Conservation (phyloP, 1,140 invertebrate species). For the Galendromus occidentalis region DNA sequence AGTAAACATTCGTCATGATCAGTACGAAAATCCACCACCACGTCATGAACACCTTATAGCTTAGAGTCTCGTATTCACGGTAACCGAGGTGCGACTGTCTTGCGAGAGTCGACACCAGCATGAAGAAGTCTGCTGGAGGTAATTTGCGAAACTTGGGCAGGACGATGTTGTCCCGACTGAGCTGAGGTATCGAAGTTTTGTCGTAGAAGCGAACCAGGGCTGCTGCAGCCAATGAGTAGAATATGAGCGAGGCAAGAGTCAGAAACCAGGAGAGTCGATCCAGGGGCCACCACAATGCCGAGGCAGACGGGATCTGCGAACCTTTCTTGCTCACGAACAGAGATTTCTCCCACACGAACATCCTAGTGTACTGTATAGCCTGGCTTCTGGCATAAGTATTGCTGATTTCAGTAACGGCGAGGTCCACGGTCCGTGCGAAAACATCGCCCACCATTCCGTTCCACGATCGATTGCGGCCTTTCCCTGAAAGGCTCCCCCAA, state of each 20-base stretch:
- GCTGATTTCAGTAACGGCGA: background rate
- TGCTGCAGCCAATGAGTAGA: background rate
- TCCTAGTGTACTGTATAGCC: background rate
- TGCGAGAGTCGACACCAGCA: background rate
- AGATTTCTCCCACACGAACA: background rate
- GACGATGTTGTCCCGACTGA: background rate
- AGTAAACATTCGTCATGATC: background rate
- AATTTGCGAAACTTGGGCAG: background rate
- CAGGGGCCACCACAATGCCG: background rate
- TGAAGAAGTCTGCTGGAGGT: background rate
- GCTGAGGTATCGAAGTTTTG: background rate
- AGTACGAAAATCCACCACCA: background rate
- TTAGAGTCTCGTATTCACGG: background rate
- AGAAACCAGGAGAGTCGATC: background rate
- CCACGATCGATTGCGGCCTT: background rate
- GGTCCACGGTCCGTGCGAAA: background rate
- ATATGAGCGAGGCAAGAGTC: background rate
- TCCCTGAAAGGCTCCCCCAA: background rate
- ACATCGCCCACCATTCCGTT: background rate
- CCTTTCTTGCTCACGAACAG: background rate
- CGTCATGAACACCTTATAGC: background rate
- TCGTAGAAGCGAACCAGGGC: background rate
- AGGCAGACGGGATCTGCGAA: background rate
- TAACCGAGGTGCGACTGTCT: background rate
- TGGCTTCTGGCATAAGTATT: background rate